phyloP scores from a whole-genome alignment of 2,888 invertebrate species.

The Macrosoma leucophasiata region DNA sequence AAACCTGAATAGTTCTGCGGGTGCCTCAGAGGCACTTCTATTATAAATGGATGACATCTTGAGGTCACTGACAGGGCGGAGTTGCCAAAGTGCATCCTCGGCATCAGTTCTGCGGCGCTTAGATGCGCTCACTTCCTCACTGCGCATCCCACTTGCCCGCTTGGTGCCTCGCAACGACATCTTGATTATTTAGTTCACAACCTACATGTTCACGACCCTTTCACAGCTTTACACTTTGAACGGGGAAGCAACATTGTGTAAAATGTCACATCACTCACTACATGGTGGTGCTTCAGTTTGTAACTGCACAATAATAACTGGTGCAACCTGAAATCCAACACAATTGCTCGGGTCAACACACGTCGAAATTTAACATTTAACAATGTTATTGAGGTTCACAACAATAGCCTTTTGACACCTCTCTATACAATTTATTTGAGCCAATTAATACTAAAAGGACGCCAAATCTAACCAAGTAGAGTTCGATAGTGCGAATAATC shows the following conservation, averaged over 20 bases:
- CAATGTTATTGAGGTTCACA: background rate
- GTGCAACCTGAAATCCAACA: conserved; percentile 47
- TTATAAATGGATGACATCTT: conserved; percentile 94
- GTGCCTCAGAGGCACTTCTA: conserved; percentile 85
- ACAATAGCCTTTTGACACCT: too few species aligned
- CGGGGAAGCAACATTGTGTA: conserved; percentile 69
- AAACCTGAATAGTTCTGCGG: conserved; percentile 86
- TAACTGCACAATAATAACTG: conserved; percentile 32
- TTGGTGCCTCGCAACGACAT: conserved; percentile 73
- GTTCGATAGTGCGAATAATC: too few species aligned
- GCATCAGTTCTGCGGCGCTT: conserved; percentile 65
- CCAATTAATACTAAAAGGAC: too few species aligned
- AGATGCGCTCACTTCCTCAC: conserved; percentile 60
- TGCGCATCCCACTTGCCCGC: conserved; percentile 59
- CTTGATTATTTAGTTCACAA: conserved; percentile 48
- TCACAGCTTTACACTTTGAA: conserved; percentile 66
- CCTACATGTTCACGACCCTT: conserved; percentile 69
- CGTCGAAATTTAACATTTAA: too few species aligned
- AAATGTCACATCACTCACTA: conserved; percentile 67
- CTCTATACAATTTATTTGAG: too few species aligned
- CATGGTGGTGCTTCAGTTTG: conserved; percentile 62
- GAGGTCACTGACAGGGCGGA: conserved; percentile 88
- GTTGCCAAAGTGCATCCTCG: conserved; percentile 81
- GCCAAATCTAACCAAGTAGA: too few species aligned
- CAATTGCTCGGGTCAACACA: too few species aligned